Base-by-base conservation (phyloP, 2,113 vertebrate genomes). In the Progne subis region DNA sequence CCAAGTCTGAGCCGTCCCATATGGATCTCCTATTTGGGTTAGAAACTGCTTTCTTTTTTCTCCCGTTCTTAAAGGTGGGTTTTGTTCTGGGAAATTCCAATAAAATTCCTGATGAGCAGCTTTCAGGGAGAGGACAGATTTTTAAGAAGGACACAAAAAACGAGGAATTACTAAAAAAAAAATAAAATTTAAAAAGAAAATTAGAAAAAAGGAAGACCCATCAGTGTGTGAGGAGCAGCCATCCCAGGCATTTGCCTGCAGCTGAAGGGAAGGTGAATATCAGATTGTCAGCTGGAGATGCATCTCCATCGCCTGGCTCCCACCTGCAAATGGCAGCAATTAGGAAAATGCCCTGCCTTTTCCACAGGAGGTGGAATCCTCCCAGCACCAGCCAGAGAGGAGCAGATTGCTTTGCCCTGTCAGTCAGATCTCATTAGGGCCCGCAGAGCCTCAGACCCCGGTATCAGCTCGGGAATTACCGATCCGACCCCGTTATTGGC, bases 291-390 rank as follows among this genome's bases (percentile, higher is more conserved):
- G 92, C 92, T 89, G 81, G 91, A 95, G 77, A 59, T 52, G 67
- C 68, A 63, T 88, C 76, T 80, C 85, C 17, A 8, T 85, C 34
- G 77, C 81, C 55, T 74, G 4, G 10, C 53, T 91, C 49, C 63
- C 88, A 85, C 56, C 95, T 90, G 93, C 60, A 92, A 84, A 80
- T 89, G 76, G 72, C 75, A 95, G 70, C 86, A 65, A 57, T 89
- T 65, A 85, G 85, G 64, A 79, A 81, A 56, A 75, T 13, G 28
- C 49, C 75, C 88, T 95, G 57, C 65, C 17, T 86, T 85, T 82
- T 76, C 68, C 82, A 69, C 72, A 69, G 46, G 5, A 44, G 56
- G 85, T 25, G 15, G 39, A 57, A 56, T 18, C 86, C 31, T 79
- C 26, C 83, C n/a, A n/a, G 55, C 75, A 16, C 21, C 32, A 15